Base-by-base conservation (phyloP, 2,888 invertebrate genomes). In the Caenorhabditis japonica region DNA sequence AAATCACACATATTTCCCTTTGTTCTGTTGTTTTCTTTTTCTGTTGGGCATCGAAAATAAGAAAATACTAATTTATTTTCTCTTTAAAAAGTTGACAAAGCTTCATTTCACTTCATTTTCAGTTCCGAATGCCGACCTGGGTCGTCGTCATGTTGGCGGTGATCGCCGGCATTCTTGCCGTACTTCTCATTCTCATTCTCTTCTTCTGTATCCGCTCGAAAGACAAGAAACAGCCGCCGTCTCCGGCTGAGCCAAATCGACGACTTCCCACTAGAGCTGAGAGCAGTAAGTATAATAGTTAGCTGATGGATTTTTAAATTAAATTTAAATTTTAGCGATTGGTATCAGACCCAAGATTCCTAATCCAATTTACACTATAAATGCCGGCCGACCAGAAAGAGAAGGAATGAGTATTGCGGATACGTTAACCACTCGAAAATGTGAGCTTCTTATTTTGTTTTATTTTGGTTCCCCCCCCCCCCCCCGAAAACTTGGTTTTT, bases 301-400 rank as follows among this genome's bases (percentile, higher is more conserved):
- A n/a, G n/a, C n/a, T n/a, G n/a, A n/a, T n/a, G n/a, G n/a, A n/a
- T n/a, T n/a, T n/a, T n/a, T n/a, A n/a, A n/a, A n/a, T n/a, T n/a
- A n/a, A n/a, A n/a, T n/a, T n/a, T n/a, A n/a, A n/a, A 5, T 34
- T 66, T 17, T 39, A 68, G 73, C 68, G 4, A 69, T 71, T 55
- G 78, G 78, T 19, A 60, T 79, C 34, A 66, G 76, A 41, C 78
- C 78, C 1, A 76, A 79, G 44, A 76, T 79, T 34, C 71, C 76
- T 2, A 74, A 73, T n/a, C 78, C 78, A 23, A 79, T 79, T 19
- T 79, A 74, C 49, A 79, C 76, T 15, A 76, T 76, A 49, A 58
- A 76, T 27, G 49, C 76, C 2, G 58, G 53, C 7, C 71, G 69
- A 8, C 53, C 55, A 10, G 79, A 79, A 25, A 68, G 68, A 46